Evolutionary conservation across 2,888 invertebrate species (phyloP), one percentile per base, ranked within the genome.

Genomic region (Xiphydria camelus): DNA sequence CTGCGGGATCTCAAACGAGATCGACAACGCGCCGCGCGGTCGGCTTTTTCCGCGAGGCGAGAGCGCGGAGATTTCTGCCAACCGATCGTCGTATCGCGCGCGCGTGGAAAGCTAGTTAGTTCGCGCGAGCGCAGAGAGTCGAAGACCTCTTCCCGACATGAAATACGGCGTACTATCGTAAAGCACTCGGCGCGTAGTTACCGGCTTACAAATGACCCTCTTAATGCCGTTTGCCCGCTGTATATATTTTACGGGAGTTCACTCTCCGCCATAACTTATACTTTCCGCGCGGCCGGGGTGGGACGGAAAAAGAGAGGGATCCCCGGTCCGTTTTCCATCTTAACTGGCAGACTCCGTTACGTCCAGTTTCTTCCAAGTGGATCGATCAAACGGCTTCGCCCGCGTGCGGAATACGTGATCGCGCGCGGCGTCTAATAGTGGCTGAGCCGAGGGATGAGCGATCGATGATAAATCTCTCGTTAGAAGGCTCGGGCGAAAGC

Each of bases 201-300:
- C 40, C 32, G 35, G 59, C 60, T 64, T 65, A 66, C 64, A 68
- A 68, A 67, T 66, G 67, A 65, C 62, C 58, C 61, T 63, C 60
- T 67, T 66, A 66, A 67, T 68, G 42, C 54, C 49, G 37, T 42
- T 47, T 53, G 67, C 49, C 59, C 52, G 51, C 57, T 61, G 61
- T 61, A 54, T 57, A 53, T 45, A 64, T 64, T 66, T 65, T 61
- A 57, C 64, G 53, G 61, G 48, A 51, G 54, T 53, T 55, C 55
- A 57, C 59, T 58, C 55, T 58, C 53, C 53, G 54, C 52, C 53
- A 59, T 66, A 65, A 70, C 64, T 70, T 68, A 67, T 67, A 66
- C 67, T 64, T 68, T 64, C 62, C 45, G 50, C 10, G 34, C 32
- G 37, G n/a, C 7, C n/a, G 41, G 5, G 32, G 25, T 10, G 10